A percentile compares a stretch with the other conserved stretches of the same genome.
Evolutionary conservation across 2,113 vertebrate species (phyloP).

Genomic region (Miniopterus natalensis): DNA sequence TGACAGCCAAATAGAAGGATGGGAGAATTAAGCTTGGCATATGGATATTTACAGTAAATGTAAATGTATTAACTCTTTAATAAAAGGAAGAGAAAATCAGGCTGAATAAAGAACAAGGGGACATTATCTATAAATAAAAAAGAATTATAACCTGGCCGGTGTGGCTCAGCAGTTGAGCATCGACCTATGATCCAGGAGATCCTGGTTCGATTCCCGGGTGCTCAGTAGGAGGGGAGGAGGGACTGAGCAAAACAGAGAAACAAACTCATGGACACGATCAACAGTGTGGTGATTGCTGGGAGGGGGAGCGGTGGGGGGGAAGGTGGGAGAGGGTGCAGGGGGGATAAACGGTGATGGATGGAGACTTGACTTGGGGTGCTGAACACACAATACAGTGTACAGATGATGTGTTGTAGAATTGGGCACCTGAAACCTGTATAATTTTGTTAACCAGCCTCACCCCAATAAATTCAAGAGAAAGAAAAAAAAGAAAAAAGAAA

Average conservation of each 20-base stretch:
- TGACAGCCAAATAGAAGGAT: background rate
- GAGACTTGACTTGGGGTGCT: background rate
- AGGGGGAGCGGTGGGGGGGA: background rate
- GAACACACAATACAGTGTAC: background rate
- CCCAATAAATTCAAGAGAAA: background rate
- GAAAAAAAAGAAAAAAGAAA: background rate
- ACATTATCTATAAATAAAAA: background rate
- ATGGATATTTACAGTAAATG: background rate
- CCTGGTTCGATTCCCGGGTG: no score
- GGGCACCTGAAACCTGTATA: no score
- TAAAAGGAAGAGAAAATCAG: background rate
- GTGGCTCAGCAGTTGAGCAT: no score
- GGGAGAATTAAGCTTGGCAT: background rate
- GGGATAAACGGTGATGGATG: background rate
- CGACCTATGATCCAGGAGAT: no score
- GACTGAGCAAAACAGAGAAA: no score
- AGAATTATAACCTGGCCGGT: background rate
- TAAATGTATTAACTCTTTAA: background rate
- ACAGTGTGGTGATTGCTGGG: no score
- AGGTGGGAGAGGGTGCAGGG: background rate
- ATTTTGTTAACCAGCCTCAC: background rate
- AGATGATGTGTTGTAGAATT: background rate
- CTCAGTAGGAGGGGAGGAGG: no score
- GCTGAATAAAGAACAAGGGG: background rate
- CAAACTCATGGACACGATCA: no score